Evolutionary conservation across 2,113 vertebrate genomes (phyloP), one percentile per base, ranked within the genome.

Genomic region (Aspiorhynchus laticeps): DNA sequence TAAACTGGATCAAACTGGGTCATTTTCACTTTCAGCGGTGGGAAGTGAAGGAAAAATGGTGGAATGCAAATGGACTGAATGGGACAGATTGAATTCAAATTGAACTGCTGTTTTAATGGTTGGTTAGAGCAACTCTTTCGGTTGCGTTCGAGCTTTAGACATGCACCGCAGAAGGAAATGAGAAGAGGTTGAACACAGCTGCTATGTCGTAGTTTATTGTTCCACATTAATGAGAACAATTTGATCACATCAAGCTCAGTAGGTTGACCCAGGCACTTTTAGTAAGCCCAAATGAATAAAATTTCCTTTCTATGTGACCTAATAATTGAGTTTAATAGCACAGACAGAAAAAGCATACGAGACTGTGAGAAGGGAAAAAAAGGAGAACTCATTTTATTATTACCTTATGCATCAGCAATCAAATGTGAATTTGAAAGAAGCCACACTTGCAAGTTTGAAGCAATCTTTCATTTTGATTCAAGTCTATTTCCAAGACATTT

Each of bases 401-500:
- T 51, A 36, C 41, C 59, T 67, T 21, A 67, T 67, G 43, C 63
- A 48, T 43, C 46, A 83, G 65, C 61, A 71, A 71, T 83, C 80
- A 83, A 71, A 69, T 46, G 41, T 51, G 26, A 33, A 51, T 36
- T 36, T 71, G 17, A 83, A 69, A 69, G 61, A 51, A 83, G 80
- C 38, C 63, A 28, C 17, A 21, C 43, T 51, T 5, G 17, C 41
- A n/a, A 71, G 28, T 69, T 51, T 26, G 59, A 81, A 46, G 80
- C 59, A 81, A 81, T 81, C 36, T 83, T 83, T 83, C 80, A 83
- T 83, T 83, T 83, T 71, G 28, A 83, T 53, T 83, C 31, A 69
- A 67, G 28, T 83, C 80, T 71, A 83, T 69, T 71, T 83, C 28
- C 63, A 33, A 83, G 80, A 83, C 41, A 83, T 83, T 82, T 69